A percentile compares a stretch with the other conserved stretches of the same genome.
phyloP scores from a whole-genome alignment of 2,888 invertebrate species.

The Aspidapion aeneum region DNA sequence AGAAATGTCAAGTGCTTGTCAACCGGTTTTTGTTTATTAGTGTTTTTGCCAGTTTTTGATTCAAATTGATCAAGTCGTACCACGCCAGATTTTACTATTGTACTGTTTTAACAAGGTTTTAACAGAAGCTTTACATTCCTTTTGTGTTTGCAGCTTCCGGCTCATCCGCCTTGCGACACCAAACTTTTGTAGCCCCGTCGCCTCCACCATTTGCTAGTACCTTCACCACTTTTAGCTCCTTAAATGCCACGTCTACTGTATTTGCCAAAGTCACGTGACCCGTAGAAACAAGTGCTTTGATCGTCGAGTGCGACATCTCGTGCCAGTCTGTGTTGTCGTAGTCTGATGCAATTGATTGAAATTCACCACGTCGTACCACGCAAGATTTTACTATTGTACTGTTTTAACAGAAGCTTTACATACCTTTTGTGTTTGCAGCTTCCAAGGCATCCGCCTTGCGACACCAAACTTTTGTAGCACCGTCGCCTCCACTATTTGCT shows the following conservation, averaged over 20 bases:
- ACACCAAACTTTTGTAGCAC: no score
- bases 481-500: no score
- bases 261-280: conserved; percentile 46
- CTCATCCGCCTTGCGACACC: conserved; percentile 43
- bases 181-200: conserved; percentile 28
- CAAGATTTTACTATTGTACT: no score
- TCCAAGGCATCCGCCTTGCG: no score
- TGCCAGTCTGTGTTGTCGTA: conserved; percentile 78
- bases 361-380: no score
- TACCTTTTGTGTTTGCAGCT: background rate
- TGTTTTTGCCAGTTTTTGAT: no score
- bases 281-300: conserved; percentile 54
- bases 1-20: no score
- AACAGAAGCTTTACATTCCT: conserved; percentile 29
- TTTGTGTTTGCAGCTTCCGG: conserved; percentile 34
- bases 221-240: background rate
- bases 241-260: conserved; percentile 28
- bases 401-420: no score
- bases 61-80: no score
- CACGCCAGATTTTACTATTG: no score
- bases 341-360: conserved; percentile 61
- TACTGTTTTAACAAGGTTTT: no score
- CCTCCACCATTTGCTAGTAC: conserved; percentile 38
- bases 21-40: no score
- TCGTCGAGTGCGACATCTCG: conserved; percentile 61